These are phyloP conservation scores for Pelodytes ibericus DNA, from an alignment of 2,797 vertebrate species.

Conservation along the genomic window DNA sequence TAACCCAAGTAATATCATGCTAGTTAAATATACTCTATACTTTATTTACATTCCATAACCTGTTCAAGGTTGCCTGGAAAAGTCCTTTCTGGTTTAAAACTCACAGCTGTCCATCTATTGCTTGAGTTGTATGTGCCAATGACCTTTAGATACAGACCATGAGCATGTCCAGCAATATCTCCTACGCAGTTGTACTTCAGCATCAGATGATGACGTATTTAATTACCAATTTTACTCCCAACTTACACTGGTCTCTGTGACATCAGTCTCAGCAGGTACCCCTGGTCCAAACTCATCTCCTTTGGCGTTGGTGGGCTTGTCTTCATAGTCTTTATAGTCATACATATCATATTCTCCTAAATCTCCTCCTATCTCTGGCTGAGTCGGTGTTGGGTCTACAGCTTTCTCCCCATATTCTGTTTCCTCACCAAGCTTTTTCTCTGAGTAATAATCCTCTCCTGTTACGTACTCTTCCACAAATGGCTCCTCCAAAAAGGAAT, in stretches of 20 bases:
- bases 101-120: no score
- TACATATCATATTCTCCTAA: constrained; percentile 94
- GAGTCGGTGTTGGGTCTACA: constrained; percentile 78
- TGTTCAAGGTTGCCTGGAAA: no score
- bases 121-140: no score
- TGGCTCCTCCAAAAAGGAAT: constrained; percentile 84
- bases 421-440: constrained; percentile 79
- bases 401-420: constrained; percentile 81
- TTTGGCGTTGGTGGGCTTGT: constrained; percentile 74
- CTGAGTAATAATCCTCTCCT: constrained; percentile 81
- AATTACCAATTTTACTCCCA: constrained; percentile 41
- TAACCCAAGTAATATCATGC: no score
- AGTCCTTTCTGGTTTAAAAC: no score
- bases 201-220: no score
- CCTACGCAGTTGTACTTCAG: neutral
- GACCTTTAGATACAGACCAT: no score
- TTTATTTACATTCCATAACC: no score
- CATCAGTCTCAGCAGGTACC: constrained; percentile 92
- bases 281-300: constrained; percentile 92
- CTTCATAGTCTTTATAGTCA: constrained; percentile 77
- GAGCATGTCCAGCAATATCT: neutral
- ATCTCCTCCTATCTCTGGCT: constrained; percentile 80
- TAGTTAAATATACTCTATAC: no score
- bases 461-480: constrained; percentile 85
- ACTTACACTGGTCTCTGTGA: constrained; percentile 92